phyloP scores from a whole-genome alignment of 2,888 invertebrate species.

The Heliconius aoede region DNA sequence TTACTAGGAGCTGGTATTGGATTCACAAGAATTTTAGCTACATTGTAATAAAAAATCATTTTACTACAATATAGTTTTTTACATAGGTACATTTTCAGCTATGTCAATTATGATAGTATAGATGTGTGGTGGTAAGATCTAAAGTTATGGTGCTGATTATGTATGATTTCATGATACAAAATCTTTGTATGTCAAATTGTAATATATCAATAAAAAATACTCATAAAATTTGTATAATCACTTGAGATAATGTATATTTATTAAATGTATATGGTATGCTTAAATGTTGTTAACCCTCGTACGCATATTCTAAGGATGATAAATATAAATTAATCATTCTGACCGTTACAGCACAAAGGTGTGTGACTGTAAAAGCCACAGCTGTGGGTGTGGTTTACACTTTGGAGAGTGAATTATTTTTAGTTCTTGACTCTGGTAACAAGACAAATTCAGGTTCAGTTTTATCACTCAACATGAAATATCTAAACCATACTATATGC shows the following conservation, averaged over 20 bases:
- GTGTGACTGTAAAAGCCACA: background rate
- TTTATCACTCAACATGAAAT: background rate
- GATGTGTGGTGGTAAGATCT: conserved; percentile 41
- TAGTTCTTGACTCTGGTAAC: background rate
- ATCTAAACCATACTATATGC: background rate
- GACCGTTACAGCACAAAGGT: background rate
- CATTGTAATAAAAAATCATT: conserved; percentile 85
- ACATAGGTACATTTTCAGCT: conserved; percentile 37
- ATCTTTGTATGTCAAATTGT: conserved; percentile 36
- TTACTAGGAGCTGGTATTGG: conserved; percentile 94
- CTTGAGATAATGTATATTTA: conserved; percentile 25
- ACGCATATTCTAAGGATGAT: conserved; percentile 20
- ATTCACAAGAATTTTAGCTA: conserved; percentile 96
- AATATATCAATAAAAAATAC: conserved; percentile 42
- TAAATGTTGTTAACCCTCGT: conserved; percentile 21
- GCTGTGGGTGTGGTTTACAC: background rate
- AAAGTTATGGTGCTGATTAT: conserved; percentile 46
- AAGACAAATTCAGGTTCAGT: background rate
- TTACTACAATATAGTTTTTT: conserved; percentile 41
- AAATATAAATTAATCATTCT: conserved; percentile 15
- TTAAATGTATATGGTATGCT: conserved; percentile 14
- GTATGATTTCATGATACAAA: conserved; percentile 36
- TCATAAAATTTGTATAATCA: conserved; percentile 42
- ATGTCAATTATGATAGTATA: conserved; percentile 51
- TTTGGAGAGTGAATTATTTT: background rate